Evolutionary conservation across 2,113 vertebrate genomes (phyloP).

Genomic region (Sinocyclocheilus maitianheensis): DNA sequence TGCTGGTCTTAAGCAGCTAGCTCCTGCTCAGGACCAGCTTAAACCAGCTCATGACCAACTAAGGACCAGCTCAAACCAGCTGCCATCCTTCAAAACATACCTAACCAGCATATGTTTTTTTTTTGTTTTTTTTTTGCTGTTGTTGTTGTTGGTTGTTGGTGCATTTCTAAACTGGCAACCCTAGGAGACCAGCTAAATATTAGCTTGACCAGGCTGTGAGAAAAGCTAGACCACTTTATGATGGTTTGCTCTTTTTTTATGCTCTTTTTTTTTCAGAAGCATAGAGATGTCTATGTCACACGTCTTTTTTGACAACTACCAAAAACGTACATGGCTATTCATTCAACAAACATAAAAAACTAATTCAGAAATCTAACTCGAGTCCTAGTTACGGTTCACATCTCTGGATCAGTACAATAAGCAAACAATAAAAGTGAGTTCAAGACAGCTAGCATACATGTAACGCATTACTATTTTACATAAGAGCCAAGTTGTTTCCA

Average conservation of each 20-base stretch:
- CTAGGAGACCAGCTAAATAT: background rate
- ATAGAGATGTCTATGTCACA: too few species aligned
- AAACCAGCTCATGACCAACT: too few species aligned
- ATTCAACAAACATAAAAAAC: background rate
- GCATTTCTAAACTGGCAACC: background rate
- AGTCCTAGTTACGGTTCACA: background rate
- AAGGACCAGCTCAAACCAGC: too few species aligned
- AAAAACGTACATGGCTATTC: background rate
- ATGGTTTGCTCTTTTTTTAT: background rate
- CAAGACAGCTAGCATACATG: background rate
- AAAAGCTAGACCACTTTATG: background rate
- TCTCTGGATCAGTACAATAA: background rate
- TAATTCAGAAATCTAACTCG: background rate
- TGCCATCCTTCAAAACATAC: too few species aligned
- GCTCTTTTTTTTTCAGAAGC: too few species aligned
- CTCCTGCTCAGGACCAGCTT: too few species aligned
- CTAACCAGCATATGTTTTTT: too few species aligned
- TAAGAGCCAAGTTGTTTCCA: constrained; percentile 22
- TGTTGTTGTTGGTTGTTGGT: background rate
- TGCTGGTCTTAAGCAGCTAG: too few species aligned
- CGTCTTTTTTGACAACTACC: background rate
- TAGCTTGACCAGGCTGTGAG: background rate
- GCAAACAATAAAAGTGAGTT: background rate
- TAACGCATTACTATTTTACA: constrained; percentile 18
- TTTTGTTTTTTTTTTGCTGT: too few species aligned